A percentile compares a stretch with the other conserved stretches of the same genome.
These are phyloP conservation scores for Melanotaenia duboulayi DNA, from an alignment of 2,113 vertebrate genomes.

Conservation along the genomic window DNA sequence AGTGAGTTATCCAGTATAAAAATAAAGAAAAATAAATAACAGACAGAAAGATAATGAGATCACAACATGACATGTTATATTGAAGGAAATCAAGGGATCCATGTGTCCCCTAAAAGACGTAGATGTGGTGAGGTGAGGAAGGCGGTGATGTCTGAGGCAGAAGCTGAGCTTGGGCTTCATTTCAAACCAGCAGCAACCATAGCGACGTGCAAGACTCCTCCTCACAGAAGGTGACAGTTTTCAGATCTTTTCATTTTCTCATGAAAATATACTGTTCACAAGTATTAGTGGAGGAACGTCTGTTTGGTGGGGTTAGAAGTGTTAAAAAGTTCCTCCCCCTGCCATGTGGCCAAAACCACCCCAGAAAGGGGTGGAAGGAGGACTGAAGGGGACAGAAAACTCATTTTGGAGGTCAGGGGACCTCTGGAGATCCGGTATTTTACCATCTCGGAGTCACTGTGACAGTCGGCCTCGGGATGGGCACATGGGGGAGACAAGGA, in stretches of 20 bases:
- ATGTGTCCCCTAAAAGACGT: neutral
- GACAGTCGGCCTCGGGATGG: conserved; percentile 88
- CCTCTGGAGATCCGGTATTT: conserved; percentile 73
- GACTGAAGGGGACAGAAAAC: conserved; percentile 46
- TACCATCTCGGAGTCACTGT: conserved; percentile 99
- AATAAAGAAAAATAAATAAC: neutral
- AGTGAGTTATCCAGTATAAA: no score
- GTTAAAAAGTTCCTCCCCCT: conserved; percentile 56
- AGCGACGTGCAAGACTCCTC: conserved; percentile 39
- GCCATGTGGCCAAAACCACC: conserved; percentile 20
- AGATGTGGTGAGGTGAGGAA: neutral
- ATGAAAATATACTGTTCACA: neutral
- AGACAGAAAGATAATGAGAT: neutral
- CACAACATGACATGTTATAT: neutral
- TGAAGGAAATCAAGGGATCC: conserved; percentile 21
- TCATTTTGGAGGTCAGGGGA: conserved; percentile 60
- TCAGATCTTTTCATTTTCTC: neutral
- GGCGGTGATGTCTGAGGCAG: neutral
- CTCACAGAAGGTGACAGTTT: neutral
- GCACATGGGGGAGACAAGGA: conserved; percentile 76
- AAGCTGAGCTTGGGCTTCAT: conserved; percentile 8
- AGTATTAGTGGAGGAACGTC: conserved; percentile 16
- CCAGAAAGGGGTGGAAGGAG: conserved; percentile 9
- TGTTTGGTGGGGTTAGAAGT: conserved; percentile 48
- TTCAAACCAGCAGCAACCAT: conserved; percentile 15